Evolutionary conservation across 2,888 invertebrate genomes (phyloP), one percentile per base, ranked within the genome.

Genomic region (Andrena bucephala): DNA sequence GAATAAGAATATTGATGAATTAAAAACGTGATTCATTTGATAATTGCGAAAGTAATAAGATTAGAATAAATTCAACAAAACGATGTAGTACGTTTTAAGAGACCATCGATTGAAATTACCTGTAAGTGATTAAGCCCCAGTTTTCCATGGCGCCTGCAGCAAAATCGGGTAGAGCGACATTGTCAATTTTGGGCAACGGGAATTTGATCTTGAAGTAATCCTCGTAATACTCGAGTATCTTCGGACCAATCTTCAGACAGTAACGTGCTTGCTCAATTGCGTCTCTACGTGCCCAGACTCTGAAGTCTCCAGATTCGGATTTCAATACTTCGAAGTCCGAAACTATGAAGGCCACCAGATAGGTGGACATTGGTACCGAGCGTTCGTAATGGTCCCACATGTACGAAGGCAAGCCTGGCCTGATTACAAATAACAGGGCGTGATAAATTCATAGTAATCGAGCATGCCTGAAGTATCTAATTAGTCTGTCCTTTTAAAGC

Each of bases 151-250:
- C 98, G 0, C 97, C 98, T 2, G 97, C 97, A 70, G 96, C 96
- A 92, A 98, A 98, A 93, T 98, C 98, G 0, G 98, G 98, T 77
- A 99, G 94, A 0, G 98, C 98, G n/a, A 98, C 96, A 97, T 98
- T 97, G 92, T 99, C 98, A 77, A 97, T 96, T 94, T 98, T 98
- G 0, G 97, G 96, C 77, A 98, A 91, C 0, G 97, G 97, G 90
- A 97, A 98, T 54, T 96, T 95, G 52, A 97, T 96, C 89, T 96
- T 96, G 92, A 98, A 98, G 89, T 96, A 97, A 1, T 96, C 95
- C 90, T 97, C 97, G 77, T 96, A 95, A 87, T 96, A 97, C 67
- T 95, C 95, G 0, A 99, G 93, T 27, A 98, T 96, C 90, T 96
- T 96, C 0, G 97, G 97, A 0, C 98, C 98, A 7, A 97, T 96